Evolutionary conservation across 2,113 vertebrate species (phyloP).

Genomic region (Oryzias woworae): DNA sequence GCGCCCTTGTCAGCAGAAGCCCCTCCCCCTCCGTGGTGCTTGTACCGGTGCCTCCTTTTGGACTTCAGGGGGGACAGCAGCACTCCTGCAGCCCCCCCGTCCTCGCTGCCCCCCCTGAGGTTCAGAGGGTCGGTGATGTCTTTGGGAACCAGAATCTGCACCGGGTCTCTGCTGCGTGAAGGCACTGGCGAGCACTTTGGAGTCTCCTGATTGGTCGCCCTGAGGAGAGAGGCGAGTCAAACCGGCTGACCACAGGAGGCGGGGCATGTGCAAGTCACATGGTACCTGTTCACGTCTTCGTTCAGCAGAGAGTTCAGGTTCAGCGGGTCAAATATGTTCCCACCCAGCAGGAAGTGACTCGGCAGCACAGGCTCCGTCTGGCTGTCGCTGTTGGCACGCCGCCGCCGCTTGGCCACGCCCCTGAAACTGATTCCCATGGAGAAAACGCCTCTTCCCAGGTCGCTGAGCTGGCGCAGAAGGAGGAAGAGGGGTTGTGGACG

Average conservation of each 20-base stretch:
- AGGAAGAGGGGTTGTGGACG: slow-evolving; percentile 23
- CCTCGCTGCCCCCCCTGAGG: slow-evolving; percentile 76
- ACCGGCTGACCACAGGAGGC: too few relatives aligned
- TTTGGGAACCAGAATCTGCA: slow-evolving; percentile 89
- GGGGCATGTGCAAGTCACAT: not conserved
- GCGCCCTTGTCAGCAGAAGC: slow-evolving; percentile 20
- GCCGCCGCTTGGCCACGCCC: slow-evolving; percentile 81
- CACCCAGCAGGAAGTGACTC: slow-evolving; percentile 87
- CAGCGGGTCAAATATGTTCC: slow-evolving; percentile 92
- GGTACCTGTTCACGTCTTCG: slow-evolving; percentile 85
- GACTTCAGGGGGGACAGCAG: slow-evolving; percentile 82
- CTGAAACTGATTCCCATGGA: slow-evolving; percentile 82
- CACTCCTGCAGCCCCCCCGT: slow-evolving; percentile 48
- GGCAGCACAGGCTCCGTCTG: slow-evolving; percentile 82
- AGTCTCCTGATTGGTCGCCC: slow-evolving; percentile 84
- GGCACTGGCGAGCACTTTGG: slow-evolving; percentile 90
- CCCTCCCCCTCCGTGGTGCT: slow-evolving; percentile 64
- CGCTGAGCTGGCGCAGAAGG: slow-evolving; percentile 48
- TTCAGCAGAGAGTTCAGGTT: slow-evolving; percentile 92
- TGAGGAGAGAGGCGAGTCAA: slow-evolving; percentile 11
- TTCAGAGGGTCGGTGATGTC: slow-evolving; percentile 92
- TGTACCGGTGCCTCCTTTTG: slow-evolving; percentile 80
- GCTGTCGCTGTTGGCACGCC: slow-evolving; percentile 84
- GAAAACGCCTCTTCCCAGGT: slow-evolving; percentile 80
- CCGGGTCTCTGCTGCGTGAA: slow-evolving; percentile 79